Base-by-base conservation (phyloP, 1,140 invertebrate genomes). In the silkworm (Bombyx mori) region DNA sequence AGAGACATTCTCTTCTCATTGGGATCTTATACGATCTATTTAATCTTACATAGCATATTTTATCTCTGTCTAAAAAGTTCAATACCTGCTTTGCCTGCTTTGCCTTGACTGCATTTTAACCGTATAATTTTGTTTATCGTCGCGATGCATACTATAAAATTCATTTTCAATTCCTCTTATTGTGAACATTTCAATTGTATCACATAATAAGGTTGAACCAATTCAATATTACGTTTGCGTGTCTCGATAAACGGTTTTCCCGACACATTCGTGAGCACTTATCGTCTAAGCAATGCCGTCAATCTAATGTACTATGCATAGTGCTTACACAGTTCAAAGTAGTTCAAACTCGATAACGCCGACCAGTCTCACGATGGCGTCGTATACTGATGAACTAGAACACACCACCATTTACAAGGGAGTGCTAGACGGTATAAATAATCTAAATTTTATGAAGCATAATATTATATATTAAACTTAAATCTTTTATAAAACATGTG, bases 361-460 rank as follows among this genome's bases (percentile, higher is more conserved):
- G 8, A 50, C 52, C 55, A 52, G 58, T 61, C 46, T 58, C 12
- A 57, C 56, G 42, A 86, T 84, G 81, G 66, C 65, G 35, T 66
- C 71, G 9, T 65, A 77, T 48, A 62, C 73, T 6, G 82, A 85
- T 43, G 63, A 75, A 52, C 75, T 86, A 44, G 81, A 86, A 52
- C 82, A 86, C 61, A 75, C 82, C 47, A 73, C 70, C 51, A 86
- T 86, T 58, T 86, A 83, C 57, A 61, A 58, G 12, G 63, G 72
- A 42, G 68, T 74, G 48, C 65, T 60, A 48, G 63, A 79, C 56
- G 78, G 79, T 83, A 79, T 22, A n/a, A 22, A 49, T 9, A 26
- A 26, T 51, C 42, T 5, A 2, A 51, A 51, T 26, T 35, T 26
- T 35, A 35, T 35, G 42, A 51, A 51, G 10, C 8, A 51, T 51